Base-by-base conservation (phyloP, 1,140 invertebrate species). In the Mesaphorura yosii region DNA sequence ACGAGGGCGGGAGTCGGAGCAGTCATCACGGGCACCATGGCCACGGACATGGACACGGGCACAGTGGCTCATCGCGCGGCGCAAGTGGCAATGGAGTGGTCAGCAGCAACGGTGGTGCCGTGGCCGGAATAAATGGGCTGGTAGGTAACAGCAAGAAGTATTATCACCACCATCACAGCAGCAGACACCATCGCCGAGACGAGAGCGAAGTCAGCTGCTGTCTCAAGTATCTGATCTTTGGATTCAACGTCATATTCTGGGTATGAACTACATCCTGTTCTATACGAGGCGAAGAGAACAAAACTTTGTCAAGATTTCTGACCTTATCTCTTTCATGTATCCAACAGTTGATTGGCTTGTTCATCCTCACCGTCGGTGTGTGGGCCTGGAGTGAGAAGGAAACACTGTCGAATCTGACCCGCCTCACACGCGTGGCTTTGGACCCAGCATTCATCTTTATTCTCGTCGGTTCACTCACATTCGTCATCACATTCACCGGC, bases 381-480 rank as follows among this genome's bases (percentile, higher is more conserved):
- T 97, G 92, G 93, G 91, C 92, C 44, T 95, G 91, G 88, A 83
- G 82, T 38, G 92, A 97, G 69, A 97, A 97, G 72, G 89, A 96
- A 66, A 93, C 87, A 56, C 92, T 96, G 67, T 87, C 83, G 66
- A 96, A 94, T 71, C 75, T 96, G 34, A 80, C 83, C 23, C 79
- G 85, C 58, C 73, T 94, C n/a, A 87, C 87, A 15, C 83, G 59
- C 41, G 80, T 96, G 50, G 84, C 89, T 5, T 72, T 98, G 44
- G 93, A 98, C 76, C 94, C 93, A 46, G 93, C 92, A 34, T 92
- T 96, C 70, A 79, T 95, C 52, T 76, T 97, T 57, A 92, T 97
- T 69, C 82, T 93, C 69, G 78, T 86, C 65, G 93, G 86, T 17
- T 52, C 60, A 17, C 39, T 62, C 12, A 62, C 60, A 19, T 62